These are phyloP conservation scores for Watsonalla binaria DNA, from an alignment of 2,888 invertebrate genomes.

Conservation along the genomic window DNA sequence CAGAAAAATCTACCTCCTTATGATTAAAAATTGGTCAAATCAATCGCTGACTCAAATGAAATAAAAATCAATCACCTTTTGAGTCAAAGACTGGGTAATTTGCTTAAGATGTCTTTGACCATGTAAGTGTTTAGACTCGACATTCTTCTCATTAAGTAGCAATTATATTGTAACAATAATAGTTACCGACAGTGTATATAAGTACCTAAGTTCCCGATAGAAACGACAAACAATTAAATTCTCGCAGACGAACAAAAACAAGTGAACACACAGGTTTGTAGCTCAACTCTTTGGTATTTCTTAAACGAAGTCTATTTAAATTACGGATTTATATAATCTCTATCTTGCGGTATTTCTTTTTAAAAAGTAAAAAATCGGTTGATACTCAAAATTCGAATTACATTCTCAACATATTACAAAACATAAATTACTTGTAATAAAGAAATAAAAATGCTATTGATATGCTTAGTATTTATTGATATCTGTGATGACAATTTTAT, in stretches of 20 bases:
- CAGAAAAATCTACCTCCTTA: too few species aligned
- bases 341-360: too few species aligned
- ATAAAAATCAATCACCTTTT: background rate
- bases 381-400: too few species aligned
- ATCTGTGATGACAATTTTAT: too few species aligned
- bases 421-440: too few species aligned
- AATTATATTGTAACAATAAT: background rate
- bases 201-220: background rate
- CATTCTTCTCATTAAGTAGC: background rate
- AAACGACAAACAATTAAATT: background rate
- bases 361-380: too few species aligned
- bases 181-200: background rate
- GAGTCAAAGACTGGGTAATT: background rate
- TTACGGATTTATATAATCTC: background rate
- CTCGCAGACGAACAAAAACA: background rate
- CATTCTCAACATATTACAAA: too few species aligned
- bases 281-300: background rate
- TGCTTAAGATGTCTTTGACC: background rate
- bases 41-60: background rate
- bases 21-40: too few species aligned
- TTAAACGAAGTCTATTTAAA: background rate
- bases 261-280: background rate
- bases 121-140: background rate
- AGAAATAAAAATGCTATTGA: too few species aligned
- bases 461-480: too few species aligned